Base-by-base conservation (phyloP, 2,797 vertebrate species). In the Gorsachius magnificus region DNA sequence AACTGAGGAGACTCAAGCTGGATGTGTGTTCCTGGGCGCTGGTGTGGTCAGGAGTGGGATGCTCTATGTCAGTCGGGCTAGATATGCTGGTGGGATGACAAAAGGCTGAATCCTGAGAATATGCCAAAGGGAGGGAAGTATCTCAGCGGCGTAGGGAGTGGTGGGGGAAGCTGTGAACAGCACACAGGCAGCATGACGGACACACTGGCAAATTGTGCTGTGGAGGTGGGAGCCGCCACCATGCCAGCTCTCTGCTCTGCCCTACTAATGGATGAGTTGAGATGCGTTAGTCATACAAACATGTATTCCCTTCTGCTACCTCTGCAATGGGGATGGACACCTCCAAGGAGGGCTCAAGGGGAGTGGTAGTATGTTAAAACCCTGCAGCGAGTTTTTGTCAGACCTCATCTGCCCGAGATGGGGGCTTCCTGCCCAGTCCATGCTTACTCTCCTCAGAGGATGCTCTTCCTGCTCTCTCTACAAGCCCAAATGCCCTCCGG, bases 11-110 rank as follows among this genome's bases (percentile, higher is more conserved):
- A 80, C 14, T 60, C 22, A 41, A n/a, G 7, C 19, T 81, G 60
- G 17, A 16, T 0, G 0, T 51, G 19, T 66, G n/a, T 85, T 95
- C 25, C 46, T 36, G 28, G 41, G 61, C 72, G 45, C 3, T 64
- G 41, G 33, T 2, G 4, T 6, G 38, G 6, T 10, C 2, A 4
- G 63, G 43, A 72, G 33, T 0, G 0, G 28, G 75, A 16, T 65
- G 19, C 20, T 65, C 2, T 1, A 1, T 45, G 43, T 17, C 18
- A 31, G 17, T 35, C 2, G 6, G 64, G 45, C 20, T 79, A 19
- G 36, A 33, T 41, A 11, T 69, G 57, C 31, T 65, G 16, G 35
- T 78, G 54, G 11, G 2, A 2, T 25, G 53, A 81, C 35, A 77
- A 69, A 63, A 74, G 36, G 15, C 63, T 76, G 72, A 60, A 33